A percentile compares a stretch with the other conserved stretches of the same genome.
phyloP scores from a whole-genome alignment of 1,140 invertebrate genomes.

The Ceratoteleas bidentatus region DNA sequence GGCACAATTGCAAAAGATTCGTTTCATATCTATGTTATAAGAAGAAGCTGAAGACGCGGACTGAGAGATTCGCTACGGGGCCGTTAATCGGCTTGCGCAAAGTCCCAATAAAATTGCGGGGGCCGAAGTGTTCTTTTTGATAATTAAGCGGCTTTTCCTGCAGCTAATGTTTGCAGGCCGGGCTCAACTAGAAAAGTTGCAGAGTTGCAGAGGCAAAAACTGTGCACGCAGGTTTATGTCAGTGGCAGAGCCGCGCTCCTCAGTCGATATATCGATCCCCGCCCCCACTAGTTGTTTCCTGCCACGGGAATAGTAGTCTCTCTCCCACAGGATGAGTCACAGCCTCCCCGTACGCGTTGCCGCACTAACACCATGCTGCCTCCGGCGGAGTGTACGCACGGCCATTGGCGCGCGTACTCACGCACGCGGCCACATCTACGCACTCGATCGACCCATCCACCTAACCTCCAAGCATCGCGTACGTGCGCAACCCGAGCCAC shows the following conservation, averaged over 20 bases:
- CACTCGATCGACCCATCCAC: conserved; percentile 75
- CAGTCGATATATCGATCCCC: conserved; percentile 82
- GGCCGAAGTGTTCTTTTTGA: conserved; percentile 10
- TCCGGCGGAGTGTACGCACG: conserved; percentile 63
- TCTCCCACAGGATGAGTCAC: conserved; percentile 81
- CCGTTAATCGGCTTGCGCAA: not conserved
- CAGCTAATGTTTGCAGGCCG: conserved; percentile 24
- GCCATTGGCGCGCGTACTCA: conserved; percentile 69
- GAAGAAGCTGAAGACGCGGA: too few species aligned
- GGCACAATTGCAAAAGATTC: too few species aligned
- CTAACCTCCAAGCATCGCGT: conserved; percentile 49
- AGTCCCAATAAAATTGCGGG: conserved; percentile 8
- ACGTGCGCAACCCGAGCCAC: conserved; percentile 34
- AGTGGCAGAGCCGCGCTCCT: conserved; percentile 75
- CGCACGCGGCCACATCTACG: conserved; percentile 71
- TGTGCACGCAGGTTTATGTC: conserved; percentile 77
- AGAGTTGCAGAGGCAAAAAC: conserved; percentile 57
- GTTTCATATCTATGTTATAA: too few species aligned
- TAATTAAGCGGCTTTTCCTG: conserved; percentile 32
- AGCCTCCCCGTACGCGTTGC: conserved; percentile 76
- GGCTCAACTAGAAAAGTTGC: conserved; percentile 26
- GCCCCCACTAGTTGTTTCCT: conserved; percentile 79
- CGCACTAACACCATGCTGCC: conserved; percentile 50
- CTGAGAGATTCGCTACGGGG: too few species aligned
- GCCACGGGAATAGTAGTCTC: conserved; percentile 79